Percentiles rank a stretch among this genome's conserved stretches.
These are phyloP conservation scores for Andrena trimmerana DNA, from an alignment of 2,888 invertebrate genomes.

Conservation along the genomic window DNA sequence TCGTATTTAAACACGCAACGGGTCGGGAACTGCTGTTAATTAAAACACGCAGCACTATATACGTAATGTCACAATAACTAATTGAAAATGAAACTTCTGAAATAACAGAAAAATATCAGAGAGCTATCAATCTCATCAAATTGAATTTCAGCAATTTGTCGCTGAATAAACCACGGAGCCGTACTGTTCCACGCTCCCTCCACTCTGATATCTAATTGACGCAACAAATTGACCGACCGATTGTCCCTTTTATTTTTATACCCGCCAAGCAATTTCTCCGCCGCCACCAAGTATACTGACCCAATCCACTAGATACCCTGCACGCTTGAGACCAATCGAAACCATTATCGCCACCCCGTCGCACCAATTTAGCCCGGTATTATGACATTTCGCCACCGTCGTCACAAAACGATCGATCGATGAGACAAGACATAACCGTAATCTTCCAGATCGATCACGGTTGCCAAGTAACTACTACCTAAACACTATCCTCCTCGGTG, in stretches of 20 bases:
- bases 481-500: constrained; percentile 64
- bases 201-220: constrained; percentile 4
- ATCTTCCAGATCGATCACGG: constrained; percentile 68
- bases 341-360: constrained; percentile 20
- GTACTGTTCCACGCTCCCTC: not conserved
- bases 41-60: no score
- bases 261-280: not conserved
- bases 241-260: constrained; percentile 4
- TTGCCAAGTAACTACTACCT: constrained; percentile 77
- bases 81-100: no score
- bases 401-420: constrained; percentile 60
- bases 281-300: not conserved
- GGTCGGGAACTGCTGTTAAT: no score
- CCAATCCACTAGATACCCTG: not conserved
- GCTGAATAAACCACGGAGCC: not conserved
- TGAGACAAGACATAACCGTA: constrained; percentile 42
- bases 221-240: not conserved
- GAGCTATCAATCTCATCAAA: not conserved
- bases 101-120: no score
- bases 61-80: no score
- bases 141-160: not conserved
- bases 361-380: constrained; percentile 26
- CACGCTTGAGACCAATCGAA: not conserved
- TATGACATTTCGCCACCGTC: constrained; percentile 35
- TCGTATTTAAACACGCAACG: no score